Evolutionary conservation across 1,140 invertebrate species (phyloP), one percentile per base, ranked within the genome.

Genomic region (Neomicropteryx cornuta): DNA sequence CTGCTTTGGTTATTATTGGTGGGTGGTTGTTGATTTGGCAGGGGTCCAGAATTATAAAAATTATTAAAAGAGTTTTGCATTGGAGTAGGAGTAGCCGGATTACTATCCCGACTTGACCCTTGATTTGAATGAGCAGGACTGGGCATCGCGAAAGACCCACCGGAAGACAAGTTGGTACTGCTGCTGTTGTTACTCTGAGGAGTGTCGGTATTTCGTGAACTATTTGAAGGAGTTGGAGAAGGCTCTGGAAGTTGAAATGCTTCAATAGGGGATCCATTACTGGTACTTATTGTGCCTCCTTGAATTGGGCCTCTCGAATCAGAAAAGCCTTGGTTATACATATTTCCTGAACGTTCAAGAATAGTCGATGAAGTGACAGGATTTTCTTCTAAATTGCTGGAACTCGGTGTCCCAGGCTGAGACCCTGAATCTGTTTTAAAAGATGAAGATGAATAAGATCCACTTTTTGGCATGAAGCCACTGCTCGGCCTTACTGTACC

Each of bases 221-320:
- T 60, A 36, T 59, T 68, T 2, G 63, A 65, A 20, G 62, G 47
- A 23, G 69, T 68, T 2, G 70, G 70, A 13, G 71, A 70, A 4
- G 66, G 65, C 43, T 67, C 62, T 6, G 56, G 68, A 3, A 54
- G 63, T 32, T 56, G 55, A 31, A 65, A 45, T 2, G 65, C 72
- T 37, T 78, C 74, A 10, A 73, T 64, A 0, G 76, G 75, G 4
- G 77, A 80, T 11, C 79, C 76, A 46, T 82, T 78, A 55, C 80
- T 83, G 2, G 81, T 83, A 47, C 79, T 82, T 4, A 84, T 76
- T 5, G 80, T 75, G 2, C 78, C 80, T 11, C 79, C 80, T 60
- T 83, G 80, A 41, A 83, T 83, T 0, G 79, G 81, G 0, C 61
- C 62, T 42, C 77, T 66, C 10, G 72, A 70, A 52, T 81, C 69